Evolutionary conservation across 2,113 vertebrate genomes (phyloP).

Genomic region (Erythrocercus mccallii): DNA sequence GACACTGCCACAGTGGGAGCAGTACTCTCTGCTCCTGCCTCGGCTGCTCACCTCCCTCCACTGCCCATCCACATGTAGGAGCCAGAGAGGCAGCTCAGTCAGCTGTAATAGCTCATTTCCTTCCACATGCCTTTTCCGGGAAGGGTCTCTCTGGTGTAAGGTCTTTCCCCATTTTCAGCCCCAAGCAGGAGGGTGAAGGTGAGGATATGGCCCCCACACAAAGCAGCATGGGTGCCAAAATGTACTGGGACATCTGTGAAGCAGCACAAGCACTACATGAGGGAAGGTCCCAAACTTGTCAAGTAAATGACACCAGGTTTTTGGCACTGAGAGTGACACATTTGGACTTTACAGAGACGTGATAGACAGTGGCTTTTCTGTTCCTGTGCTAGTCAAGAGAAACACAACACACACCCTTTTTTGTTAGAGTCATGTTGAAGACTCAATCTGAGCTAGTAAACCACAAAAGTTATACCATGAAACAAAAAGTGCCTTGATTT

Average conservation of each 20-base stretch:
- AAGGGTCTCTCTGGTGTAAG: not conserved
- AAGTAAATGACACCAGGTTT: constrained; percentile 18
- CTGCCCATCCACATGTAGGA: not conserved
- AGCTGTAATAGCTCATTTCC: not conserved
- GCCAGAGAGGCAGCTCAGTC: not conserved
- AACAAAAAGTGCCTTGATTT: not conserved
- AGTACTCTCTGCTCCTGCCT: not conserved
- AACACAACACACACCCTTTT: not conserved
- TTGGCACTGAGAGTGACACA: not conserved
- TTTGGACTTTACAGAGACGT: not conserved
- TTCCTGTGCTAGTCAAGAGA: not conserved
- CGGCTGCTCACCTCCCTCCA: not conserved
- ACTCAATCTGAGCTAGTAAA: not conserved
- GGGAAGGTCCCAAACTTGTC: not conserved
- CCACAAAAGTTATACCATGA: not conserved
- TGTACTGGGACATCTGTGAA: not conserved
- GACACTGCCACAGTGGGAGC: not conserved
- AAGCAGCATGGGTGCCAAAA: not conserved
- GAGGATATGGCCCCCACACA: not conserved
- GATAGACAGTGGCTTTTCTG: constrained; percentile 24
- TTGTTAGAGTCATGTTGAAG: not conserved
- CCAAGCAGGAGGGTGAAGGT: not conserved
- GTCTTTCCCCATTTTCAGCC: not conserved
- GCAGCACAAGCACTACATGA: not conserved
- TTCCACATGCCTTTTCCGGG: not conserved